Conservation (phyloP, 2,113 vertebrate species). For the Dicrurus megarhynchus region DNA sequence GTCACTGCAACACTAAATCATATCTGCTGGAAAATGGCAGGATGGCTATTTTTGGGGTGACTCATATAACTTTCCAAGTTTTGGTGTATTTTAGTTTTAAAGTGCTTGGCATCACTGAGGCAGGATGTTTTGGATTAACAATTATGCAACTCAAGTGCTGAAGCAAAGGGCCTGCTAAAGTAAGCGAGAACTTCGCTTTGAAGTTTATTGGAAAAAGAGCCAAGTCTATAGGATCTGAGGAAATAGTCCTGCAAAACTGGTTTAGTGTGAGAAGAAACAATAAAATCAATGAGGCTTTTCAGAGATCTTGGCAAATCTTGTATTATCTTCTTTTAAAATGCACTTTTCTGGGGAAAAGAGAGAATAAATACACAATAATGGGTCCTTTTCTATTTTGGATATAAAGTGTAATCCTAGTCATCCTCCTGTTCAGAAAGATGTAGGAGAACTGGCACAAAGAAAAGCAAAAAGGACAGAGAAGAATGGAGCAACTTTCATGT, state of each 20-base stretch:
- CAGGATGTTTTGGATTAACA: constrained; percentile 29
- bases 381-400: background rate
- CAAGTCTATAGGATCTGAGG: background rate
- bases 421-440: background rate
- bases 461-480: background rate
- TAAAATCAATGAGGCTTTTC: constrained; percentile 20
- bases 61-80: background rate
- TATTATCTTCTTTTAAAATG: background rate
- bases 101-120: background rate
- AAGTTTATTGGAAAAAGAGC: constrained; percentile 1
- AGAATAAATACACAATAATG: background rate
- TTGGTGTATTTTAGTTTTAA: background rate
- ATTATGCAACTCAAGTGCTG: background rate
- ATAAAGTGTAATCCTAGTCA: background rate
- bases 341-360: background rate
- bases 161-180: background rate
- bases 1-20: background rate
- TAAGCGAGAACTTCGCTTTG: background rate
- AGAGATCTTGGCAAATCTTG: background rate
- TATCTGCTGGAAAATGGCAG: background rate
- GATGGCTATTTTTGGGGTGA: background rate
- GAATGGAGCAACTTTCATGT: background rate
- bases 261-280: background rate
- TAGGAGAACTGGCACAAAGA: background rate
- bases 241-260: background rate